These are phyloP conservation scores for Datnioides undecimradiatus DNA, from an alignment of 2,113 vertebrate species.

Conservation along the genomic window DNA sequence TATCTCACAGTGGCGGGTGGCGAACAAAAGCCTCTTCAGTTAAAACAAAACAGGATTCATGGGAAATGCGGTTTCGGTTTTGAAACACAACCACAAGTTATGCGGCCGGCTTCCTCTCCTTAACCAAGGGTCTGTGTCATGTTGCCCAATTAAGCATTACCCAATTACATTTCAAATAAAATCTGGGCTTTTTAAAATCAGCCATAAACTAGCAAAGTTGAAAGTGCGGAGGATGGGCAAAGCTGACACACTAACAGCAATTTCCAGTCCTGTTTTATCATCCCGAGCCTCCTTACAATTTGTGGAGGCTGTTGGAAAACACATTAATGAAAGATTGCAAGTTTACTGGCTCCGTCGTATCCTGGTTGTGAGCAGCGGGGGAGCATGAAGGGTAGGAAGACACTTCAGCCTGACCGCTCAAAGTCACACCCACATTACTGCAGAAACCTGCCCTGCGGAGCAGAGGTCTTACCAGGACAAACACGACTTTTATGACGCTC, in stretches of 20 bases:
- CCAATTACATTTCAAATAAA: not conserved
- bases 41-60: constrained; percentile 22
- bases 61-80: constrained; percentile 33
- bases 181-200: not conserved
- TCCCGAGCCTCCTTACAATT: not conserved
- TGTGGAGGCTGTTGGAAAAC: constrained; percentile 25
- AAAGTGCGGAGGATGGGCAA: not conserved
- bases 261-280: not conserved
- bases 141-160: not conserved
- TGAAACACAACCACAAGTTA: constrained; percentile 28
- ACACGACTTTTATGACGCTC: too few species aligned
- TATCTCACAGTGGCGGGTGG: constrained; percentile 30
- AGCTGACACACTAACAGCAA: not conserved
- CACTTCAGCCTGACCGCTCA: constrained; percentile 1
- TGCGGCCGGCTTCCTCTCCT: not conserved
- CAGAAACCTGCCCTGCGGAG: not conserved
- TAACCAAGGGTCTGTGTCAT: not conserved
- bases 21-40: constrained; percentile 8
- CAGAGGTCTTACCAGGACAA: not conserved
- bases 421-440: not conserved
- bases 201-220: not conserved
- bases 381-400: not conserved
- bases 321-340: constrained; percentile 12
- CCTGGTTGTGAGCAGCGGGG: constrained; percentile 1
- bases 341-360: constrained; percentile 19